Evolutionary conservation across 23 tunicate genomes (phyloP).

Genomic region (Styela clava): DNA sequence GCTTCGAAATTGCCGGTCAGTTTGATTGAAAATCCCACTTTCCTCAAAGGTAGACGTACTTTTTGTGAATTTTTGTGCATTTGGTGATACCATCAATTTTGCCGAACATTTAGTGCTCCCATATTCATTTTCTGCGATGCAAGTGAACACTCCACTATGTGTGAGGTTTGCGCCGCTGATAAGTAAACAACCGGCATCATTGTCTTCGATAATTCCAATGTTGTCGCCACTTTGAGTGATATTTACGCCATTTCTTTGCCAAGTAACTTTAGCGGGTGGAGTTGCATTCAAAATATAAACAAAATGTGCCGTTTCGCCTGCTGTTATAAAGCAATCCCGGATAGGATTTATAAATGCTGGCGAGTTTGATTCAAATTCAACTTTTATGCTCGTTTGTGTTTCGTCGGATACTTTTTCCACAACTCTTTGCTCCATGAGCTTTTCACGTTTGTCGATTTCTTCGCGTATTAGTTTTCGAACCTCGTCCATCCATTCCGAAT

Average conservation of each 20-base stretch:
- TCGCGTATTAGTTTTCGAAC: constrained; percentile 77
- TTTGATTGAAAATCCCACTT: background rate
- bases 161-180: constrained; percentile 55
- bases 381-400: constrained; percentile 13
- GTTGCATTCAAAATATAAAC: constrained; percentile 58
- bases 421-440: background rate
- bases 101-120: constrained; percentile 87
- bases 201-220: constrained; percentile 65
- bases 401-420: constrained; percentile 9
- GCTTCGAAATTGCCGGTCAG: background rate
- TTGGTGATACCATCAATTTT: constrained; percentile 34
- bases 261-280: constrained; percentile 36
- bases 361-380: background rate
- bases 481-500: constrained; percentile 58
- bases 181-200: constrained; percentile 79
- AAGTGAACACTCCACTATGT: constrained; percentile 79
- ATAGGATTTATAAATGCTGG: constrained; percentile 71
- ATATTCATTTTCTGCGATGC: constrained; percentile 77
- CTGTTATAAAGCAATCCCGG: constrained; percentile 49
- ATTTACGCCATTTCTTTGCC: constrained; percentile 58
- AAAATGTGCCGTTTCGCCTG: constrained; percentile 83
- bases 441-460: constrained; percentile 67
- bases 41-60: background rate
- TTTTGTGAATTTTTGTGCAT: constrained; percentile 2
- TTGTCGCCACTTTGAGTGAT: constrained; percentile 30